phyloP scores from a whole-genome alignment of 2,113 vertebrate genomes.

The Lates calcarifer region DNA sequence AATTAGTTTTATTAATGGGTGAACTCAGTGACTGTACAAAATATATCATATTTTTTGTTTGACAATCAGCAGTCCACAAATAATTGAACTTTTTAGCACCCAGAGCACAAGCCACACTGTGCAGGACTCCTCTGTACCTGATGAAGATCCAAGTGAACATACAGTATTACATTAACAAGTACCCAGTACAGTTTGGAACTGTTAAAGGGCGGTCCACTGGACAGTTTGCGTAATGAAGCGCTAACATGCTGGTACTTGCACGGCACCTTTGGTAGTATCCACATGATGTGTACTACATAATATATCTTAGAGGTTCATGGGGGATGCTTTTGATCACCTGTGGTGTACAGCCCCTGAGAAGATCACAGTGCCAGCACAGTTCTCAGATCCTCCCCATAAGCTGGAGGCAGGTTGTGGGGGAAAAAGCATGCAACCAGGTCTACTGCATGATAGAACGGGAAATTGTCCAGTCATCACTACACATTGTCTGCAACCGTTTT shows the following conservation, averaged over 20 bases:
- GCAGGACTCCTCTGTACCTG: background rate
- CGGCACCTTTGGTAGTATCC: no score
- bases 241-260: constrained; percentile 30
- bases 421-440: background rate
- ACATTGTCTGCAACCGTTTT: background rate
- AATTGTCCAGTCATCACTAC: background rate
- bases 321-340: constrained; percentile 52
- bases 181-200: constrained; percentile 10
- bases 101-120: no score
- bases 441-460: constrained; percentile 6
- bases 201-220: constrained; percentile 23
- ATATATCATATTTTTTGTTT: no score
- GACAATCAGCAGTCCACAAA: no score
- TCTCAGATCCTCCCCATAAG: constrained; percentile 43
- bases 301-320: constrained; percentile 38
- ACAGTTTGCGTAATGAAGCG: constrained; percentile 27
- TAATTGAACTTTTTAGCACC: no score
- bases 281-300: constrained; percentile 40
- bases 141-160: background rate
- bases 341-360: constrained; percentile 43
- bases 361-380: constrained; percentile 47
- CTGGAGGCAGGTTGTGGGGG: constrained; percentile 9
- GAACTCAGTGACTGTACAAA: background rate
- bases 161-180: background rate
- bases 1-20: background rate